Evolutionary conservation across 2,797 vertebrate genomes (phyloP).

Genomic region (Tiaroga cobitis): DNA sequence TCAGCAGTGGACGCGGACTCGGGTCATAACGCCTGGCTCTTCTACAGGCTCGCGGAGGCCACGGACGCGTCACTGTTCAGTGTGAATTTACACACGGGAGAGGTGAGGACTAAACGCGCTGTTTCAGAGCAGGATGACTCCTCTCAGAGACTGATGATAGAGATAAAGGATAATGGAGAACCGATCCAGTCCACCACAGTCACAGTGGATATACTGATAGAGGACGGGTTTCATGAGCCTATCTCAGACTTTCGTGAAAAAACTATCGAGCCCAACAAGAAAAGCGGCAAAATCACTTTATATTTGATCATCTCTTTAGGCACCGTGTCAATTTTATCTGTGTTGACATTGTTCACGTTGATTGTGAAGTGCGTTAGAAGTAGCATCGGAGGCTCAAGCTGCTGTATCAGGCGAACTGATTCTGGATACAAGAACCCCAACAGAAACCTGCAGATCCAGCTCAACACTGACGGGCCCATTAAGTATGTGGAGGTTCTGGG

Average conservation of each 20-base stretch:
- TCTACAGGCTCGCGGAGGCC: conserved; percentile 46
- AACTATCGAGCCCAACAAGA: conserved; percentile 22
- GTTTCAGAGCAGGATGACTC: conserved; percentile 64
- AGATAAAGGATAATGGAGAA: conserved; percentile 66
- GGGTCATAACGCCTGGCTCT: conserved; percentile 71
- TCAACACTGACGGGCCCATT: conserved; percentile 57
- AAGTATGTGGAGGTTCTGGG: conserved; percentile 61
- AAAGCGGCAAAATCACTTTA: conserved; percentile 13
- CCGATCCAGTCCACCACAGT: conserved; percentile 59
- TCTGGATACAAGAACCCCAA: conserved; percentile 51
- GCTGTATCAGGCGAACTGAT: conserved; percentile 37
- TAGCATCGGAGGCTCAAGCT: too few species aligned
- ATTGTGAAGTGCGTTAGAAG: too few species aligned
- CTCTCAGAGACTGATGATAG: conserved; percentile 64
- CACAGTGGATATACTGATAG: conserved; percentile 53
- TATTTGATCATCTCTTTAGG: conserved; percentile 45
- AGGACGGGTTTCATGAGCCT: conserved; percentile 51
- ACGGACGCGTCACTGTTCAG: conserved; percentile 50
- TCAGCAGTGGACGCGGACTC: conserved; percentile 80
- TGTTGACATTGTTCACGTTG: too few species aligned
- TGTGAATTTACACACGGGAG: conserved; percentile 71
- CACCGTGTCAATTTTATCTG: too few species aligned
- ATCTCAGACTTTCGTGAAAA: conserved; percentile 41
- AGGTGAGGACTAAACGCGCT: conserved; percentile 66
- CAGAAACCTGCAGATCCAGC: conserved; percentile 58